Base-by-base conservation (phyloP, 2,113 vertebrate genomes). In the Aepyceros melampus region DNA sequence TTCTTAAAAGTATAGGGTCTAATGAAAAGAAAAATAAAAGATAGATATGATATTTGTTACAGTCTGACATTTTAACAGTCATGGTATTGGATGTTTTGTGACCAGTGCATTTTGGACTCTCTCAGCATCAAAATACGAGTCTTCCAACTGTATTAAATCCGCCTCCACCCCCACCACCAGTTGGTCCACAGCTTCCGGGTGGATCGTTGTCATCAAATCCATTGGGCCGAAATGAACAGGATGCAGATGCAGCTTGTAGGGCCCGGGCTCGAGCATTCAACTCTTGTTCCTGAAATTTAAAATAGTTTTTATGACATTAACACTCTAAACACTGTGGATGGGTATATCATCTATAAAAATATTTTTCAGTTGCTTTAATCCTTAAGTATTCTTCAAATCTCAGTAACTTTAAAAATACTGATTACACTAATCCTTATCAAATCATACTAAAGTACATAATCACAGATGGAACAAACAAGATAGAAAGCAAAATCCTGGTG, bases 161-260 rank as follows among this genome's bases (percentile, higher is more conserved):
- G 89, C 99, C 98, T 83, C 99, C 99, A 19, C 99, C 99, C 5
- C 99, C 99, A 81, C 99, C 99, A 27, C 99, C 99, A 62, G 99
- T 99, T 19, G 99, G 99, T 29, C 99, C 99, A 81, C 99, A 99
- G 94, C 99, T 99, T 97, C 99, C 99, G 0, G 99, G 99, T 58
- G 99, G 99, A 95, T 99, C 99, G 17, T 99, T 99, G 99, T 99
- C 99, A 97, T 99, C 99, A 96, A 99, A 99, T 97, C 99, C 99
- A 93, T 99, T 99, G 98, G 99, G 99, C 91, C 99, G 99, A 98
- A 99, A 99, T 8, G 99, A 99, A 98, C 99, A 99, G 0, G 99
- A 99, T 81, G 99, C 99, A 19, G 99, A 99, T 36, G 99, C 99
- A 10, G 99, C 99, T 99, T 99, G 99, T 11, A 99, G 99, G 43